phyloP scores from a whole-genome alignment of 2,888 invertebrate species.

The Stomorhina lunata region DNA sequence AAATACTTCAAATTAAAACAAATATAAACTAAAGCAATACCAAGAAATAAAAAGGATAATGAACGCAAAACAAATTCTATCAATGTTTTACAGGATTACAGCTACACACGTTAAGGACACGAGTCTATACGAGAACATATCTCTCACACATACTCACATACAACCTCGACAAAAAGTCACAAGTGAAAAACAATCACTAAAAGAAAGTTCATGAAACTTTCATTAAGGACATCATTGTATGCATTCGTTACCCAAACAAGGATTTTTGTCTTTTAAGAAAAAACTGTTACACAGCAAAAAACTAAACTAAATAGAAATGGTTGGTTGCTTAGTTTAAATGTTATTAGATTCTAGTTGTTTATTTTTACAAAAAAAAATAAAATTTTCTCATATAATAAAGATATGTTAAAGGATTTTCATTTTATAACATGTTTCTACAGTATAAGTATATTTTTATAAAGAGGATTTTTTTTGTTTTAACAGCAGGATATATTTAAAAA shows the following conservation, averaged over 20 bases:
- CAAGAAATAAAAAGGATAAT: constrained; percentile 19
- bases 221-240: constrained; percentile 75
- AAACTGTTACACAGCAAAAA: neutral
- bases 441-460: neutral
- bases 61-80: constrained; percentile 58
- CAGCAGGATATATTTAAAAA: constrained; percentile 37
- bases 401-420: constrained; percentile 36
- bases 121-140: neutral
- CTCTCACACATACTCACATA: neutral
- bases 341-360: constrained; percentile 3
- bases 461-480: constrained; percentile 8
- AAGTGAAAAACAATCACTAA: constrained; percentile 18
- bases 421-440: neutral
- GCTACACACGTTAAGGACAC: constrained; percentile 17
- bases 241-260: constrained; percentile 70
- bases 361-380: neutral
- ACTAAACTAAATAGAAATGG: no score
- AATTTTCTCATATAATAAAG: constrained; percentile 15
- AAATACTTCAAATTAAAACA: constrained; percentile 6
- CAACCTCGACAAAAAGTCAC: constrained; percentile 29
- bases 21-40: neutral
- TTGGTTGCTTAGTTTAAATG: constrained; percentile 48
- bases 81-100: constrained; percentile 57
- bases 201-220: constrained; percentile 77
- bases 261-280: neutral